Conservation (phyloP, 2,888 invertebrate species). For the Drosophila helvetica region DNA sequence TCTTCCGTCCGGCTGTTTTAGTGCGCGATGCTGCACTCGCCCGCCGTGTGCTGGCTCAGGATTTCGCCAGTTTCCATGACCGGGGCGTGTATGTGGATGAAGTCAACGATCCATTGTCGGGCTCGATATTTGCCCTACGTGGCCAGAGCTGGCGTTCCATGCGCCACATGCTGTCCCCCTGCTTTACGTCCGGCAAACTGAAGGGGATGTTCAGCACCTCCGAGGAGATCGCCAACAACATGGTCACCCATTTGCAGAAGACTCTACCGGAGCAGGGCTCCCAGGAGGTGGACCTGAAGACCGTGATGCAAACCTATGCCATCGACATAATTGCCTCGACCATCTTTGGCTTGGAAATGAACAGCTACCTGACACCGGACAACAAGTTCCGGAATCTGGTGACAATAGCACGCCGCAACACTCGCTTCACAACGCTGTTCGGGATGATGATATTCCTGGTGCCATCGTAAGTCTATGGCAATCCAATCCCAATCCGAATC, state of each 20-base stretch:
- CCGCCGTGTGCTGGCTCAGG: conserved; percentile 86
- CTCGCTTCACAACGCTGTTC: conserved; percentile 40
- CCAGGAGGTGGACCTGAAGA: conserved; percentile 84
- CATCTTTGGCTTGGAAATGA: conserved; percentile 84
- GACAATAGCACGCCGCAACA: conserved; percentile 29
- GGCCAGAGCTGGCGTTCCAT: conserved; percentile 87
- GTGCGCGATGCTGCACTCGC: conserved; percentile 87
- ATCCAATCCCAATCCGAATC: not conserved
- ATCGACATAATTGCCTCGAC: conserved; percentile 84
- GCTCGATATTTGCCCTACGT: conserved; percentile 82
- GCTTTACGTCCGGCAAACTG: conserved; percentile 88
- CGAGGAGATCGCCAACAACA: conserved; percentile 85
- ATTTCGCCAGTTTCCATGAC: conserved; percentile 88
- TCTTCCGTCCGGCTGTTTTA: conserved; percentile 86
- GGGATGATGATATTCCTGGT: conserved; percentile 68
- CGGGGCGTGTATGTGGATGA: conserved; percentile 87
- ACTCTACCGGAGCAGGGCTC: conserved; percentile 76
- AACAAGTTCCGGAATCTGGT: conserved; percentile 79
- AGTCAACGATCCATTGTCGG: conserved; percentile 86
- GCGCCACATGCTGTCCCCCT: conserved; percentile 87
- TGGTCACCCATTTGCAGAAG: conserved; percentile 84
- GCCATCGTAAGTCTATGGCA: conserved; percentile 69
- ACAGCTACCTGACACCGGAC: conserved; percentile 80
- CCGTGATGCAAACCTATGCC: conserved; percentile 79
- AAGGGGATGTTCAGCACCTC: conserved; percentile 87